A percentile compares a stretch with the other conserved stretches of the same genome.
Evolutionary conservation across 2,797 vertebrate genomes (phyloP).

Genomic region (Enteromius trimaculatus): DNA sequence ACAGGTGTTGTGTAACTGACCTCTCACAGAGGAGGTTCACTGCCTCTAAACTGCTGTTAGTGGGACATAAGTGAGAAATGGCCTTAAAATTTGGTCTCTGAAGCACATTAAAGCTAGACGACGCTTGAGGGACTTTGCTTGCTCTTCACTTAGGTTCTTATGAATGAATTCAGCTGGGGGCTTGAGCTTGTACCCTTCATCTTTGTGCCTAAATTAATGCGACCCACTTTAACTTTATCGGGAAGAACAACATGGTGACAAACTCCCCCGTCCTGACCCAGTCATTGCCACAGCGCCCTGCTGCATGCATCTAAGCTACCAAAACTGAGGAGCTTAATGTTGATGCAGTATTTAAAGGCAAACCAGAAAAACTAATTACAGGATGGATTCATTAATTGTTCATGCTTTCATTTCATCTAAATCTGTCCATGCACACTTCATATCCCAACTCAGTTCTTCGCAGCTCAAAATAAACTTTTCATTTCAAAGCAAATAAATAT

Average conservation of each 20-base stretch:
- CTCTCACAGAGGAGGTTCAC: neutral
- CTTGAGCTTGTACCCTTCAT: slow-evolving; percentile 43
- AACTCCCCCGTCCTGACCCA: slow-evolving; percentile 14
- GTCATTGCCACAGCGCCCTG: slow-evolving; percentile 1
- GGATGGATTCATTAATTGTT: slow-evolving; percentile 12
- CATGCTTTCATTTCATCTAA: slow-evolving; percentile 22
- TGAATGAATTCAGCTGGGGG: slow-evolving; percentile 41
- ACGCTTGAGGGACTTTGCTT: slow-evolving; percentile 19
- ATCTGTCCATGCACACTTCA: neutral
- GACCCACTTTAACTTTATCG: slow-evolving; percentile 47
- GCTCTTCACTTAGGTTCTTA: slow-evolving; percentile 36
- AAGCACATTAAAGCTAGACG: slow-evolving; percentile 35
- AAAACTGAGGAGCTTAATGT: slow-evolving; percentile 14
- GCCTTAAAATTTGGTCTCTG: slow-evolving; percentile 19
- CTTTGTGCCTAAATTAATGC: slow-evolving; percentile 38
- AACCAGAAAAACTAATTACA: neutral
- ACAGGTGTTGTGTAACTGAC: slow-evolving; percentile 31
- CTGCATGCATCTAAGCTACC: neutral
- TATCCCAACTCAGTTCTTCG: neutral
- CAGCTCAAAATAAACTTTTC: slow-evolving; percentile 15
- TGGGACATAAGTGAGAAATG: slow-evolving; percentile 31
- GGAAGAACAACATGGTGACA: slow-evolving; percentile 26
- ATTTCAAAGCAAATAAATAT: slow-evolving; percentile 21
- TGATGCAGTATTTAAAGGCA: slow-evolving; percentile 28
- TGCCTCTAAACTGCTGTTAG: slow-evolving; percentile 37